phyloP scores from a whole-genome alignment of 2,113 vertebrate species.

The Pantherophis guttatus region DNA sequence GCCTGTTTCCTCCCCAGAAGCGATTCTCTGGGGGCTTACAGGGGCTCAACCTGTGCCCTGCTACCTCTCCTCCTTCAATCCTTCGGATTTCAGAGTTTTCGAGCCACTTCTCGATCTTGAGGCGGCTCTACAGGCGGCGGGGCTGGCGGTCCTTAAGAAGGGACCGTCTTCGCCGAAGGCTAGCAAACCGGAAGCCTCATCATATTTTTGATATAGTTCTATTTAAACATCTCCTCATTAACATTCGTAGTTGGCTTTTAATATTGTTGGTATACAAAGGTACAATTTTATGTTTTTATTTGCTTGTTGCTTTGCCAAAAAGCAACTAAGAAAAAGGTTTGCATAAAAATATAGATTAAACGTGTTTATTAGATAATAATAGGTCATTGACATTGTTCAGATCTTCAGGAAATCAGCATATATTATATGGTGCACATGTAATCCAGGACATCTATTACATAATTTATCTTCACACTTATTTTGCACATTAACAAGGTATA shows the following conservation, averaged over 20 bases:
- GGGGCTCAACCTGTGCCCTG: too few relatives aligned
- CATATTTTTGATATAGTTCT: background rate
- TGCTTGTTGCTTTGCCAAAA: background rate
- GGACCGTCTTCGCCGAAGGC: too few relatives aligned
- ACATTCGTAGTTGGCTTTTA: slow-evolving; percentile 5
- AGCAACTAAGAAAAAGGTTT: background rate
- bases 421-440: background rate
- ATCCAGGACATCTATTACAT: background rate
- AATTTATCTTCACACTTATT: background rate
- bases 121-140: too few relatives aligned
- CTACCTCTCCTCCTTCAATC: too few relatives aligned
- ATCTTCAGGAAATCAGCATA: too few relatives aligned
- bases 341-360: background rate
- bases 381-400: background rate
- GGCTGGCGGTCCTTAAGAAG: too few relatives aligned
- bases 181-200: too few relatives aligned
- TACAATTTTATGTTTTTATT: background rate
- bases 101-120: too few relatives aligned
- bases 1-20: too few relatives aligned
- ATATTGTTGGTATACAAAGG: background rate
- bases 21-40: too few relatives aligned
- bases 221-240: slow-evolving; percentile 25
- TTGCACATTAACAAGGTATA: too few relatives aligned
- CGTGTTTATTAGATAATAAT: background rate
- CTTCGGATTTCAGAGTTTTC: too few relatives aligned